These are phyloP conservation scores for Drosophila imparisetae DNA, from an alignment of 2,888 invertebrate species.

Conservation along the genomic window DNA sequence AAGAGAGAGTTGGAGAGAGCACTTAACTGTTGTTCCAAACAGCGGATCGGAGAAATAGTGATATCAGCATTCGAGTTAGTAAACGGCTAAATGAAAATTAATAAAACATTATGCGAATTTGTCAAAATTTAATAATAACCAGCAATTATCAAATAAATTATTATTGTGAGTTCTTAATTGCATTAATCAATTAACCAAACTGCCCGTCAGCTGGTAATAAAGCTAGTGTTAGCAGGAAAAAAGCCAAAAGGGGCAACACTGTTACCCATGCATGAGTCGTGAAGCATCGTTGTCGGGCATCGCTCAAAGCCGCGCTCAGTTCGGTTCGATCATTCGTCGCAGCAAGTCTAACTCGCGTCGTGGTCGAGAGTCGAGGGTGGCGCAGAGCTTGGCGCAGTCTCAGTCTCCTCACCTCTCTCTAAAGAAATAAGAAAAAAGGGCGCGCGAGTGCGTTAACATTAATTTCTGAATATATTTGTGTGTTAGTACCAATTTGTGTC, in stretches of 20 bases:
- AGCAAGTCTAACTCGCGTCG: slow-evolving; percentile 56
- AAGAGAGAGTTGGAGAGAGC: slow-evolving; percentile 51
- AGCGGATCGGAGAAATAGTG: slow-evolving; percentile 2
- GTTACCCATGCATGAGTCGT: slow-evolving; percentile 8
- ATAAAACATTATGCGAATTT: not conserved
- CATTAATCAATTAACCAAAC: not conserved
- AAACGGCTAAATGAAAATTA: not conserved
- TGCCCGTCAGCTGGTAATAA: not conserved
- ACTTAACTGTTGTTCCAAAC: slow-evolving; percentile 17
- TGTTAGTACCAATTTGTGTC: slow-evolving; percentile 8
- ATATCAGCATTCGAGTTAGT: slow-evolving; percentile 1
- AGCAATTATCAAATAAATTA: not conserved
- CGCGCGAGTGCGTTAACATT: slow-evolving; percentile 63
- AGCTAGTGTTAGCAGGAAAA: slow-evolving; percentile 25
- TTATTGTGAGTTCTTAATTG: not conserved
- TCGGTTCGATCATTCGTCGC: slow-evolving; percentile 69
- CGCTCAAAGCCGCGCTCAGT: slow-evolving; percentile 66
- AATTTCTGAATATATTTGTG: not conserved
- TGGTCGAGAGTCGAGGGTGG: slow-evolving; percentile 62
- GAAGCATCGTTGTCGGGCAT: slow-evolving; percentile 43
- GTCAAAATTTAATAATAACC: not conserved
- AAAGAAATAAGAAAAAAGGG: slow-evolving; percentile 45
- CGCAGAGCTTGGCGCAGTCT: slow-evolving; percentile 58
- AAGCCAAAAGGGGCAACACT: slow-evolving; percentile 16
- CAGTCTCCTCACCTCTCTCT: slow-evolving; percentile 5